These are phyloP conservation scores for Zaprionus gabonicus DNA, from an alignment of 1,140 invertebrate genomes.

Conservation along the genomic window DNA sequence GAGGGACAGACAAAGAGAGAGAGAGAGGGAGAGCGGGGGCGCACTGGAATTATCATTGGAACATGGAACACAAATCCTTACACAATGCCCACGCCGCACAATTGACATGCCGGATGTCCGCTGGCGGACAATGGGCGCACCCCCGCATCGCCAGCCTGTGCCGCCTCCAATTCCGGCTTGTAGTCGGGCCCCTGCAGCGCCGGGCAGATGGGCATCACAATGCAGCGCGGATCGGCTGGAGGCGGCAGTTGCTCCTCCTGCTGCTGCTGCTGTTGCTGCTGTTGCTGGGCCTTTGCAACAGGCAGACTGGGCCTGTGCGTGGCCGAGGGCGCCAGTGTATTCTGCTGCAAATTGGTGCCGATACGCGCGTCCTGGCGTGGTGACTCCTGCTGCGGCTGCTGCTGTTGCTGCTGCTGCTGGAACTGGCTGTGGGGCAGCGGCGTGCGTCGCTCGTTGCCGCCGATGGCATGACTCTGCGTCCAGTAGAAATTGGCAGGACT, in stretches of 20 bases:
- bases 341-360: conserved; percentile 65
- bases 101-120: conserved; percentile 79
- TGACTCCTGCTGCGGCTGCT: conserved; percentile 12
- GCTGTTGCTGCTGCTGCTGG: conserved; percentile 51
- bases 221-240: conserved; percentile 72
- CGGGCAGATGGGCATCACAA: conserved; percentile 78
- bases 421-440: conserved; percentile 62
- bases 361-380: conserved; percentile 66
- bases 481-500: conserved; percentile 87
- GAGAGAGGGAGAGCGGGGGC: background rate
- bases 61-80: conserved; percentile 73
- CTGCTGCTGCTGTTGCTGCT: conserved; percentile 15
- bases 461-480: conserved; percentile 87
- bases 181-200: conserved; percentile 74
- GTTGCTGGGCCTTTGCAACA: conserved; percentile 42
- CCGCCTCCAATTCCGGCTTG: conserved; percentile 76
- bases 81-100: conserved; percentile 84
- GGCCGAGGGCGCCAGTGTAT: conserved; percentile 77
- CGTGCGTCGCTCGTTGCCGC: conserved; percentile 82
- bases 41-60: conserved; percentile 70
- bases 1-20: conserved; percentile 1
- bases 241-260: conserved; percentile 25
- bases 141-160: conserved; percentile 50
- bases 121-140: conserved; percentile 74
- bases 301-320: conserved; percentile 85